Base-by-base conservation (phyloP, 2,797 vertebrate species). In the Arvicola amphibius region DNA sequence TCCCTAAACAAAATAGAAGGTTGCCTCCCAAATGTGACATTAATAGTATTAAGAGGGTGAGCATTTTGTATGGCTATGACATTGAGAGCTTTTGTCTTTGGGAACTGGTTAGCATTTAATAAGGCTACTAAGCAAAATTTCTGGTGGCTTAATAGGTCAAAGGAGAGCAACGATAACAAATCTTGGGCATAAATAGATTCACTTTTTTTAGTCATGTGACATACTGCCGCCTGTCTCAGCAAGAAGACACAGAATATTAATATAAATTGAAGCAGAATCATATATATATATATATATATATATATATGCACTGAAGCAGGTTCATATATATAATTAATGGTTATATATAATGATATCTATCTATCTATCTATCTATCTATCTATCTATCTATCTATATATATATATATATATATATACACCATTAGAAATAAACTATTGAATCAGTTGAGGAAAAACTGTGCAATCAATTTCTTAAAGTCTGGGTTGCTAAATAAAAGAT, bases 381-480 rank as follows among this genome's bases (percentile, higher is more conserved):
- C n/a, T n/a, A n/a, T n/a, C n/a, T n/a, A n/a, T n/a, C n/a, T n/a
- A n/a, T n/a, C n/a, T 3, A 14, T 90, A 71, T 63, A 84, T 73
- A 80, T 83, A 77, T 0, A 71, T 46, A 19, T 19, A n/a, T 40
- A 73, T 59, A 1, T 27, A 32, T 27, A 80, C 17, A 69, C 12
- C 14, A 40, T 88, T 92, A 88, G 29, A 86, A 96, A 67, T 69
- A 12, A 94, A 65, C 23, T 84, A 9, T 77, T 92, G 32, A 4
- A 32, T 78, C 43, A 81, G 37, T 69, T 90, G 19, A 46, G 13
- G 94, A 92, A 79, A 10, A n/a, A 77, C 84, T 85, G 0, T 59
- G 17, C 37, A 78, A 19, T 79, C 74, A 94, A 92, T 86, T 67
- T 90, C 74, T 73, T 92, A 59, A 95, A 34, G 7, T 91, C 13